Evolutionary conservation across 2,113 vertebrate species (phyloP), one percentile per base, ranked within the genome.

Genomic region (Chaetura pelagica): DNA sequence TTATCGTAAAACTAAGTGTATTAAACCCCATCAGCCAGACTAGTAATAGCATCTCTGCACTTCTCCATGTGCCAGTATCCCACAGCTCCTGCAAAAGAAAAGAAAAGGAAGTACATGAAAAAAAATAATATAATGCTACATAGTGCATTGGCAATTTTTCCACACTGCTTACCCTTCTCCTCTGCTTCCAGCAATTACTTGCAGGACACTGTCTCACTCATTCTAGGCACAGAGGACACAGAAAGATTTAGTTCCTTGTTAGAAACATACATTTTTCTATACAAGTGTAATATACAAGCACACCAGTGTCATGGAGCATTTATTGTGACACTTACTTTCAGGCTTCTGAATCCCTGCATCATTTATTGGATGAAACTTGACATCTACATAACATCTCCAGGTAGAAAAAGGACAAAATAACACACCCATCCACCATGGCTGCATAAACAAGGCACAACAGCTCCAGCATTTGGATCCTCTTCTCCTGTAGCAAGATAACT

Each of bases 191-290:
- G 80, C 66, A 90, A 35, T 44, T 87, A 84, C 69, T 61, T 85
- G 80, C 79, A 90, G 86, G 95, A 84, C 80, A 86, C 61, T 24
- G 1, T 74, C 87, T 84, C 79, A 52, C 90, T 87, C 76, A 34
- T 34, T 95, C 96, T 97, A 90, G 88, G 80, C 90, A 95, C 0
- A 96, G 73, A 97, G 92, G 86, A 97, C 86, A 97, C 27, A 94
- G 24, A 68, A 92, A 93, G 69, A 78, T 89, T 96, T 86, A 95
- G 88, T 73, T 94, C 57, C 46, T 30, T 93, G 54, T 79, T 83
- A 89, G 58, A 94, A 89, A 55, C 76, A 89, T n/a, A 42, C 49
- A 72, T 82, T 93, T 84, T 82, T 81, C 84, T 69, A 34, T 16
- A 93, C 14, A 92, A 58, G 22, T 2, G 1, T 6, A 92, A 73